These are phyloP conservation scores for Sturmia bella DNA, from an alignment of 2,888 invertebrate genomes.

Conservation along the genomic window DNA sequence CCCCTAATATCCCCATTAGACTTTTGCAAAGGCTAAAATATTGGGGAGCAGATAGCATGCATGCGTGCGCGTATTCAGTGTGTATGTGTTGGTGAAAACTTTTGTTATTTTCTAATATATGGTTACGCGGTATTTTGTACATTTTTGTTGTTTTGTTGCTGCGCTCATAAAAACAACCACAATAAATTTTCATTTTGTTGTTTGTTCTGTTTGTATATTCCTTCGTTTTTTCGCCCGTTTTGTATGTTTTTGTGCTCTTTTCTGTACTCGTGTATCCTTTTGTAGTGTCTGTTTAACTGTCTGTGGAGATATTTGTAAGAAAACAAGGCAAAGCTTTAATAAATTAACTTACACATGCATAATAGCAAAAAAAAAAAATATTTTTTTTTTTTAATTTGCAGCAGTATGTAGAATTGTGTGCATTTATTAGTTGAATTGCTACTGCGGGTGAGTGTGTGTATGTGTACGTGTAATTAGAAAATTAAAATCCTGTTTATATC, in stretches of 20 bases:
- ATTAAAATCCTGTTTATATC: slow-evolving; percentile 69
- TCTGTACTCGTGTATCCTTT: slow-evolving; percentile 23
- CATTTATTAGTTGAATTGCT: slow-evolving; percentile 43
- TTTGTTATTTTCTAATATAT: slow-evolving; percentile 68
- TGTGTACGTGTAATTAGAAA: slow-evolving; percentile 68
- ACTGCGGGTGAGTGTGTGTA: slow-evolving; percentile 39
- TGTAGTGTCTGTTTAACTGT: slow-evolving; percentile 38
- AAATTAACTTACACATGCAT: slow-evolving; percentile 11
- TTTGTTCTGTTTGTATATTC: slow-evolving; percentile 41
- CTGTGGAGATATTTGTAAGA: slow-evolving; percentile 30
- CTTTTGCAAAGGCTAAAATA: neutral
- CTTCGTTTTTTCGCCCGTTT: neutral
- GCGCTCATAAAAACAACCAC: slow-evolving; percentile 67
- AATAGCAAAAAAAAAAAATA: neutral
- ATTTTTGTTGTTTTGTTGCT: slow-evolving; percentile 37
- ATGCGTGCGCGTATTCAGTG: slow-evolving; percentile 12
- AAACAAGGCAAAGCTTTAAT: slow-evolving; percentile 30
- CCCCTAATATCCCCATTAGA: neutral
- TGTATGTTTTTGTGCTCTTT: neutral
- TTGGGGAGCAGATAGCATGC: neutral
- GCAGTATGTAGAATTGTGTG: slow-evolving; percentile 6
- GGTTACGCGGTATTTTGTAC: slow-evolving; percentile 61
- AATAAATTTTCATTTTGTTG: slow-evolving; percentile 67
- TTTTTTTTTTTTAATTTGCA: neutral
- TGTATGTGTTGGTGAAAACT: slow-evolving; percentile 6